Conservation (phyloP, 2,888 invertebrate genomes). For the Stenodera caucasica region DNA sequence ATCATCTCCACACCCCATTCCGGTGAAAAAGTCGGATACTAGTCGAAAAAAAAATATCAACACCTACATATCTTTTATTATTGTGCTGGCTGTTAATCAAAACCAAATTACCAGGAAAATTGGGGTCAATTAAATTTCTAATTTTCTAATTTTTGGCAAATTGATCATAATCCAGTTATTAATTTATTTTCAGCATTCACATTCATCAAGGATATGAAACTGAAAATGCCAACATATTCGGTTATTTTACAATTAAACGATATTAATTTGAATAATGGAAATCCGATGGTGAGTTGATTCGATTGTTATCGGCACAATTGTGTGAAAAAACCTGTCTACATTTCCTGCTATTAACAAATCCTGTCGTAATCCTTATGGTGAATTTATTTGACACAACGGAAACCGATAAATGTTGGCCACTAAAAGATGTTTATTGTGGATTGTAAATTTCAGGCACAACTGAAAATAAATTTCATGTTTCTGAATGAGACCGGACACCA, state of each 20-base stretch:
- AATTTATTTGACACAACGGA: not conserved
- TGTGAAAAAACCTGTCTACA: no score
- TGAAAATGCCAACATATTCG: slow-evolving; percentile 56
- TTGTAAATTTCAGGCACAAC: slow-evolving; percentile 34
- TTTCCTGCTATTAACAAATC: not conserved
- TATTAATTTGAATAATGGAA: slow-evolving; percentile 51
- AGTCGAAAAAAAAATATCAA: not conserved
- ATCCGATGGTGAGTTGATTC: slow-evolving; percentile 37
- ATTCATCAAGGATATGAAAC: slow-evolving; percentile 39
- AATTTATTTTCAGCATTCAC: slow-evolving; percentile 44
- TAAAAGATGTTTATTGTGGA: not conserved
- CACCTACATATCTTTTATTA: slow-evolving; percentile 7
- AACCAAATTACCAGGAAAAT: slow-evolving; percentile 13
- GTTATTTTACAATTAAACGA: slow-evolving; percentile 60
- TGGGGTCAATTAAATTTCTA: slow-evolving; percentile 17
- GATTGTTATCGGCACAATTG: not conserved
- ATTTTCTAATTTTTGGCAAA: not conserved
- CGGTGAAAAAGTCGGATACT: not conserved
- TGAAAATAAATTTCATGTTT: slow-evolving; percentile 36
- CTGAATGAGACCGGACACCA: slow-evolving; percentile 26
- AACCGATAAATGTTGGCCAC: not conserved
- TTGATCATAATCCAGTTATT: no score
- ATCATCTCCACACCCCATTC: slow-evolving; percentile 4
- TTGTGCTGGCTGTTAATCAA: slow-evolving; percentile 6
- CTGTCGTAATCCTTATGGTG: not conserved